phyloP scores from a whole-genome alignment of 2,797 vertebrate genomes.

The Intellagama lesueurii region DNA sequence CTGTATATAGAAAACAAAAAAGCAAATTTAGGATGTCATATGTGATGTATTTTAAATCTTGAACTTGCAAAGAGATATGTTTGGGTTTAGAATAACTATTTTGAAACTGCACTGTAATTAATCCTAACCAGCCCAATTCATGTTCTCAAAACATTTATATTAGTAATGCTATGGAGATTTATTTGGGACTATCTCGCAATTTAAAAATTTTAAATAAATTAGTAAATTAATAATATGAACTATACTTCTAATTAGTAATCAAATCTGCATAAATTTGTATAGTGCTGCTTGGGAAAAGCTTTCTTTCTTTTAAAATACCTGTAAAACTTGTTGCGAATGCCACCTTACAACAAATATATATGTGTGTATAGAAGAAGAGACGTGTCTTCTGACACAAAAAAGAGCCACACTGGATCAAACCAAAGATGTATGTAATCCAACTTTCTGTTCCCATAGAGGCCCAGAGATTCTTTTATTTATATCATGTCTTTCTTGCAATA shows the following conservation, averaged over 20 bases:
- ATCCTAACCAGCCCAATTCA: conserved; percentile 23
- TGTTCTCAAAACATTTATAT: conserved; percentile 55
- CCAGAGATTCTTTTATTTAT: too few relatives aligned
- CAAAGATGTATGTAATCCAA: neutral
- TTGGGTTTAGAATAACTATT: conserved; percentile 48
- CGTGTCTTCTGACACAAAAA: neutral
- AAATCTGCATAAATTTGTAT: neutral
- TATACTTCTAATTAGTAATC: conserved; percentile 23
- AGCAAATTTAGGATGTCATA: conserved; percentile 31
- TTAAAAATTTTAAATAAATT: neutral
- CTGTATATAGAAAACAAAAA: conserved; percentile 36
- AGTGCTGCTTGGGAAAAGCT: neutral
- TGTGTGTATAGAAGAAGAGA: neutral
- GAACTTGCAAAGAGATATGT: conserved; percentile 49
- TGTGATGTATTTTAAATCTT: conserved; percentile 49
- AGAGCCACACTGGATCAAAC: neutral
- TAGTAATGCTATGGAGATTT: conserved; percentile 48
- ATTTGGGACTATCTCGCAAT: neutral
- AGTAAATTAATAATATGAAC: neutral
- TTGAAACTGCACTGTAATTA: conserved; percentile 57
- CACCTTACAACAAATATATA: neutral
- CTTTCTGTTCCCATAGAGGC: neutral
- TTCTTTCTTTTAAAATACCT: neutral
- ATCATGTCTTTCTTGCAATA: too few relatives aligned
- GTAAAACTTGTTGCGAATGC: neutral